Conservation (phyloP, 1,140 invertebrate genomes). For the Muscidifurax raptorellus region DNA sequence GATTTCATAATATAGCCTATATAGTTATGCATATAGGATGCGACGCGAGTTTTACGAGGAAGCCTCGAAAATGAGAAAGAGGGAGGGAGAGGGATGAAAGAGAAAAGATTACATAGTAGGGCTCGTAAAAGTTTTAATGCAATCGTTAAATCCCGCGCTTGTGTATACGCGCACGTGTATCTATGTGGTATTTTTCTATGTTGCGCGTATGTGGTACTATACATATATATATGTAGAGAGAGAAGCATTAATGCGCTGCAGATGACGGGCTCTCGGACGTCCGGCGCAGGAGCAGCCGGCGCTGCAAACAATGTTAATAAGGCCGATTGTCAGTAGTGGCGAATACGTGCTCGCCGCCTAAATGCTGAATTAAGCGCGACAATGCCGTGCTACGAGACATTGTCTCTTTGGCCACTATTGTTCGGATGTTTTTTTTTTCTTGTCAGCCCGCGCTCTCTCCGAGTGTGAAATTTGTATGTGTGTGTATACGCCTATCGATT, state of each 20-base stretch:
- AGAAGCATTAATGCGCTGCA: background rate
- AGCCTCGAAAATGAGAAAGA: background rate
- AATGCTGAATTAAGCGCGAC: background rate
- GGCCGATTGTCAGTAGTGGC: slow-evolving; percentile 26
- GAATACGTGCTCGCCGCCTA: background rate
- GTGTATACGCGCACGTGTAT: background rate
- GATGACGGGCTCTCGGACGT: background rate
- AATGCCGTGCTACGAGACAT: background rate
- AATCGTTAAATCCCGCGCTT: background rate
- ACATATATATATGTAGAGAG: background rate
- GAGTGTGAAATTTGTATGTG: background rate
- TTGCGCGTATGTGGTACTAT: background rate
- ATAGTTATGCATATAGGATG: no score
- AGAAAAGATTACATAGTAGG: no score
- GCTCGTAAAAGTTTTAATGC: background rate
- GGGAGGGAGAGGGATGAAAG: background rate
- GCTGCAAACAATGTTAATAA: slow-evolving; percentile 38
- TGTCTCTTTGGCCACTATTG: background rate
- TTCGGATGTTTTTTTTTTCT: background rate
- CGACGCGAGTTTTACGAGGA: background rate
- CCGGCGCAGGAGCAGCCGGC: background rate
- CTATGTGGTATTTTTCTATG: background rate
- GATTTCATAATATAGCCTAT: background rate
- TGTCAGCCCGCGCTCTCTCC: background rate
- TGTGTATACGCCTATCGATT: background rate